Evolutionary conservation across 1,140 invertebrate genomes (phyloP).

Genomic region (Anoplolepis gracilipes): DNA sequence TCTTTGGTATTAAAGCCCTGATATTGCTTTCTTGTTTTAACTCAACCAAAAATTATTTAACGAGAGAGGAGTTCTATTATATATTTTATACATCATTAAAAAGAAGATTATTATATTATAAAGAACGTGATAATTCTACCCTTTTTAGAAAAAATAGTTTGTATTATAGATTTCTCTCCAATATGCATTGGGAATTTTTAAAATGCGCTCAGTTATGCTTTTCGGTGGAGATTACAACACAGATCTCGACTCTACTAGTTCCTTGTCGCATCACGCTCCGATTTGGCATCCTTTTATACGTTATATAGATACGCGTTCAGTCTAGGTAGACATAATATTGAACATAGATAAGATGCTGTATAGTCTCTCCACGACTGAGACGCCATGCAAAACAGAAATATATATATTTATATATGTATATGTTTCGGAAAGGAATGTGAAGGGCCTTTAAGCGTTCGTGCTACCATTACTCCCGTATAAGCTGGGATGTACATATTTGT

Average conservation of each 20-base stretch:
- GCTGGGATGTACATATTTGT: conserved; percentile 88
- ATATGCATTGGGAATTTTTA: conserved; percentile 60
- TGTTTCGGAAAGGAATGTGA: conserved; percentile 57
- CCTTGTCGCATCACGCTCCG: conserved; percentile 46
- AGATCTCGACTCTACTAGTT: conserved; percentile 22
- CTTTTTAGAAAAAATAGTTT: conserved; percentile 62
- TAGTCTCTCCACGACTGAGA: conserved; percentile 59
- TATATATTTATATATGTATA: conserved; percentile 32
- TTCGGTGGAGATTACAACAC: conserved; percentile 55
- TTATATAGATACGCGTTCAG: conserved; percentile 55
- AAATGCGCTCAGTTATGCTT: conserved; percentile 53
- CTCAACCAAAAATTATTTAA: conserved; percentile 41
- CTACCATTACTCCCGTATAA: conserved; percentile 85
- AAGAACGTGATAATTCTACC: conserved; percentile 44
- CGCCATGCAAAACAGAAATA: conserved; percentile 61
- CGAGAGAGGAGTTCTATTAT: conserved; percentile 40
- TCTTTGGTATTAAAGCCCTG: conserved; percentile 82
- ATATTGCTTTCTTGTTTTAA: conserved; percentile 74
- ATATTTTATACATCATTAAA: conserved; percentile 48
- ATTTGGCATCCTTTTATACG: conserved; percentile 61
- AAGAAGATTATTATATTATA: conserved; percentile 42
- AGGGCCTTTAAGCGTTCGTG: conserved; percentile 79
- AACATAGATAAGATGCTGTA: conserved; percentile 58
- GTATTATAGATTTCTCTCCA: conserved; percentile 63
- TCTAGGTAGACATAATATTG: conserved; percentile 66